Percentiles rank a stretch among this genome's conserved stretches.
Evolutionary conservation across 2,888 invertebrate genomes (phyloP).

Genomic region (Orgyia antiqua): DNA sequence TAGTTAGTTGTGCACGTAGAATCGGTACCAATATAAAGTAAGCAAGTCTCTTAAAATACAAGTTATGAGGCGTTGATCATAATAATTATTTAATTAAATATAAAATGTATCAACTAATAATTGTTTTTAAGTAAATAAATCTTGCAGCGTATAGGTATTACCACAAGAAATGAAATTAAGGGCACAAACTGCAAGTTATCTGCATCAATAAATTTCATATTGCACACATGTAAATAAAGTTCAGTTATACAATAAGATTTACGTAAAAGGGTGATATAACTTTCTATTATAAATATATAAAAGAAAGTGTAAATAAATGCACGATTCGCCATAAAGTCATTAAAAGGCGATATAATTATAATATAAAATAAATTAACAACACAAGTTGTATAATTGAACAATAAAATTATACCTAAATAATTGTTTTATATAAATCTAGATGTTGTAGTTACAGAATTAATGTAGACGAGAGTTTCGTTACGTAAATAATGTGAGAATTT

Average conservation of each 20-base stretch:
- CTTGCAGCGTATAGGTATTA: too few species aligned
- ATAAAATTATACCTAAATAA: background rate
- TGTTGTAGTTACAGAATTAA: background rate
- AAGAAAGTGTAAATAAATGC: background rate
- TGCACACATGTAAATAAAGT: too few species aligned
- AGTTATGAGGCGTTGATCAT: too few species aligned
- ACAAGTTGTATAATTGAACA: background rate
- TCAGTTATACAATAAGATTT: background rate
- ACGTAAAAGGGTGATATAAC: background rate
- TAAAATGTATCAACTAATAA: too few species aligned
- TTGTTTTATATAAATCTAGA: background rate
- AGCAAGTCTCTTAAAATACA: too few species aligned
- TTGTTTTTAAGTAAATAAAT: too few species aligned
- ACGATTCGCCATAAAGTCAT: background rate
- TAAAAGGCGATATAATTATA: background rate
- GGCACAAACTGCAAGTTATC: too few species aligned
- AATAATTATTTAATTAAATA: too few species aligned
- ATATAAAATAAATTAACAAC: constrained; percentile 2
- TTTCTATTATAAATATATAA: background rate
- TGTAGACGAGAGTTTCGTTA: background rate
- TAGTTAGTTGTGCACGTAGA: too few species aligned
- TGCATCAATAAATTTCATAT: too few species aligned
- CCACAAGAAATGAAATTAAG: too few species aligned
- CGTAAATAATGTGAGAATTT: constrained; percentile 3
- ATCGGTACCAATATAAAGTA: too few species aligned